Base-by-base conservation (phyloP, 2,888 invertebrate species). In the Lasioglossum leucozonium region DNA sequence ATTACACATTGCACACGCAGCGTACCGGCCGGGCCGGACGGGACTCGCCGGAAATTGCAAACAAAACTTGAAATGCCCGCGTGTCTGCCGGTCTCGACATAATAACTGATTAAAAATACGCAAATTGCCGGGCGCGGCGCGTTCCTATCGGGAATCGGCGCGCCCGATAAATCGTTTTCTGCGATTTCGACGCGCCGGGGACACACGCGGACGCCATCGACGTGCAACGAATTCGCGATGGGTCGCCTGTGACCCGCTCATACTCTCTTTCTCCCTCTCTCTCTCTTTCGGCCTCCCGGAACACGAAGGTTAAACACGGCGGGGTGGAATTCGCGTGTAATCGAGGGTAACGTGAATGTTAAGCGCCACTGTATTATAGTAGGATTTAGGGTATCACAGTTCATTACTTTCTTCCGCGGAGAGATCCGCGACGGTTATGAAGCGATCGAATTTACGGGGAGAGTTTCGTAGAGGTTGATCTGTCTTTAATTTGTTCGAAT, bases 31-130 rank as follows among this genome's bases (percentile, higher is more conserved):
- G 55, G 10, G 10, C 18, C 30, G 34, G 44, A 47, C 40, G 40
- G 22, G 37, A 11, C 22, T 4, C 40, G 2, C 40, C 73, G 71
- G 85, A 89, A 92, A 92, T 91, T 90, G 86, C 87, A 78, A 88
- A 87, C 88, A 87, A 91, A 91, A 89, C 82, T 89, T 79, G 82
- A 89, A 88, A 89, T 79, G 80, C 85, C 82, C 77, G 55, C 55
- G 75, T 75, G 83, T 77, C 72, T 18, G 26, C 77, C 62, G 67
- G 47, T 37, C n/a, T n/a, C 77, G 44, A 72, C 76, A 81, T 87
- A 91, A 92, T 90, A 91, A 92, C 85, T 91, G 91, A 92, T 91
- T 89, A 92, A 92, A 91, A 91, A 89, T 83, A 88, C 87, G 87
- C 84, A 87, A 87, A 88, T 88, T 88, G 81, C 82, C 55, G n/a